phyloP scores from a whole-genome alignment of 2,888 invertebrate genomes.

The Hoplodrina ambigua region DNA sequence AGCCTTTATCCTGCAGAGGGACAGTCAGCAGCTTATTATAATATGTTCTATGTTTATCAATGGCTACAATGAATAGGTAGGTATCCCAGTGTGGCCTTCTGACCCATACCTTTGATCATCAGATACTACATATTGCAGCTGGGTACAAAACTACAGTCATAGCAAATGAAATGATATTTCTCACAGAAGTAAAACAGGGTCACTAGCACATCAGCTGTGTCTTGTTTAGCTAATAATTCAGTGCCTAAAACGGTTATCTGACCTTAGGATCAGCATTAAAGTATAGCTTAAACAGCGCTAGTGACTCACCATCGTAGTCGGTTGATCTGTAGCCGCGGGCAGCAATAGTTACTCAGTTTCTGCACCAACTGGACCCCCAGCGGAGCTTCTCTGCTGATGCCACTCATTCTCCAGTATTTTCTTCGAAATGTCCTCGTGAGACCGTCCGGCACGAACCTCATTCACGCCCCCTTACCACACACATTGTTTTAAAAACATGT shows the following conservation, averaged over 20 bases:
- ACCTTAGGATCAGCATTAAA: not conserved
- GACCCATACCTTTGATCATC: too few species aligned
- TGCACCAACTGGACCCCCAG: constrained; percentile 92
- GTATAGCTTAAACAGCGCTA: constrained; percentile 31
- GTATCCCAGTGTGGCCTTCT: too few species aligned
- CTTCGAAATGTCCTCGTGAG: constrained; percentile 66
- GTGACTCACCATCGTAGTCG: constrained; percentile 92
- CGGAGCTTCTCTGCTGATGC: constrained; percentile 91
- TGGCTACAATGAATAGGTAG: too few species aligned
- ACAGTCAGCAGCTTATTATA: too few species aligned
- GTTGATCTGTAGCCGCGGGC: constrained; percentile 91
- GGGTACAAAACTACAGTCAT: too few species aligned
- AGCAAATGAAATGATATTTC: too few species aligned
- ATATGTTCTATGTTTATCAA: too few species aligned
- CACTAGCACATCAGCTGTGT: not conserved
- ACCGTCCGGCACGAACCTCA: constrained; percentile 65
- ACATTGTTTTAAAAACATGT: constrained; percentile 69
- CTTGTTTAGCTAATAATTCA: not conserved
- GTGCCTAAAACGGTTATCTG: not conserved
- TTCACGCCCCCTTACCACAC: constrained; percentile 68
- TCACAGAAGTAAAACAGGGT: not conserved
- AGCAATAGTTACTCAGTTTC: constrained; percentile 87
- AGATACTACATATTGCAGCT: too few species aligned
- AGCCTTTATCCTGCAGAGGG: too few species aligned
- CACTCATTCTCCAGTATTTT: constrained; percentile 86